Evolutionary conservation across 2,113 vertebrate species (phyloP).

Genomic region (Phalacrocorax pelagicus): DNA sequence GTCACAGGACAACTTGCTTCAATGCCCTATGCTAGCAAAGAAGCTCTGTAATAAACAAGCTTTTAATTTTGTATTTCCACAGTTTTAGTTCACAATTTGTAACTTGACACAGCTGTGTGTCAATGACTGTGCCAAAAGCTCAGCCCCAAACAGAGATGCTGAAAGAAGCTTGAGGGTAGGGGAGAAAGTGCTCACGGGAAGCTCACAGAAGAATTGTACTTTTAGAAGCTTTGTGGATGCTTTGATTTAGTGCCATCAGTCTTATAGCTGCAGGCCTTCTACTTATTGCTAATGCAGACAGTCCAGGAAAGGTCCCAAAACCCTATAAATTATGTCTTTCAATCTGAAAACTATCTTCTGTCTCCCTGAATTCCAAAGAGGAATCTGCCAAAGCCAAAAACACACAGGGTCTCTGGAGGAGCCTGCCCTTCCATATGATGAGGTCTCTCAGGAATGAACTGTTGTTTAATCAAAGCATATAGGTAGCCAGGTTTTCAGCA

Average conservation of each 20-base stretch:
- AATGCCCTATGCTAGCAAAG: neutral
- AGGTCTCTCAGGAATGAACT: neutral
- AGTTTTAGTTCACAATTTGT: neutral
- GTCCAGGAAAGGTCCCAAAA: neutral
- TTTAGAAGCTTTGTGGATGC: neutral
- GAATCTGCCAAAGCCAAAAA: neutral
- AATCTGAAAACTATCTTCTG: neutral
- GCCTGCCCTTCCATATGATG: neutral
- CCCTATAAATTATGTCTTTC: neutral
- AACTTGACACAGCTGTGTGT: neutral
- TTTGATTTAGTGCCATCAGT: conserved; percentile 27
- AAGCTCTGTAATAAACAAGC: neutral
- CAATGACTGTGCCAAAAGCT: neutral
- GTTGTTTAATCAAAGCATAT: neutral
- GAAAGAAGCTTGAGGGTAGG: neutral
- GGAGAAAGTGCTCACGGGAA: neutral
- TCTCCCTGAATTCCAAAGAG: neutral
- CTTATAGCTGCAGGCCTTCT: neutral
- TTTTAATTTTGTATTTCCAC: neutral
- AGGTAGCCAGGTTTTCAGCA: neutral
- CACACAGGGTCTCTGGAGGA: fast-evolving
- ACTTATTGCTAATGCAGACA: neutral
- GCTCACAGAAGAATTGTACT: neutral
- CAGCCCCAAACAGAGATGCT: neutral
- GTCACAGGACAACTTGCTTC: neutral